phyloP scores from a whole-genome alignment of 2,888 invertebrate genomes.

The Odontomyia ornata region DNA sequence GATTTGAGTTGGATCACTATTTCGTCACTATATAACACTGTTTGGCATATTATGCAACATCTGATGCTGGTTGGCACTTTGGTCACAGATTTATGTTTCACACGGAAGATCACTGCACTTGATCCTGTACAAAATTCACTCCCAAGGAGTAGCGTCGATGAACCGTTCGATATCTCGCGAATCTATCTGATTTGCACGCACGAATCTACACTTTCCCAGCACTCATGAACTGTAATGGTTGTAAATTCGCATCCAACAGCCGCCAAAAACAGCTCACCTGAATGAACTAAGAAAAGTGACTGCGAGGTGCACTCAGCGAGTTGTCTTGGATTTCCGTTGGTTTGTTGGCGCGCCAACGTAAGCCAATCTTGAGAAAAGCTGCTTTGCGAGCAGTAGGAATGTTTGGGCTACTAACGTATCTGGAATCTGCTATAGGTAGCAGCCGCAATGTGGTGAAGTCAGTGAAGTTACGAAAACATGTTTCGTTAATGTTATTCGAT shows the following conservation, averaged over 20 bases:
- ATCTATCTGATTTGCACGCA: background rate
- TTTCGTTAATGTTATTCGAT: conserved; percentile 22
- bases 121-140: conserved; percentile 1
- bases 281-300: conserved; percentile 46
- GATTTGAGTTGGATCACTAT: conserved; percentile 9
- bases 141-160: background rate
- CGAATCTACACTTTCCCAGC: background rate
- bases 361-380: conserved; percentile 26
- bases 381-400: conserved; percentile 10
- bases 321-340: background rate
- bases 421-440: conserved; percentile 4
- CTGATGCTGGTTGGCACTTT: background rate
- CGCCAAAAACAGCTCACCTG: conserved; percentile 44
- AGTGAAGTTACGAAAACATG: background rate
- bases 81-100: background rate
- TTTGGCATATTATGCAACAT: conserved; percentile 2
- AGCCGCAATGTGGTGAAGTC: conserved; percentile 2
- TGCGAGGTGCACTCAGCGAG: conserved; percentile 29
- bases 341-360: background rate
- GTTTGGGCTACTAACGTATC: conserved; percentile 13
- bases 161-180: background rate
- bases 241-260: conserved; percentile 11
- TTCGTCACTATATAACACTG: conserved; percentile 20
- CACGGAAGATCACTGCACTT: background rate
- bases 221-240: conserved; percentile 8